A percentile compares a stretch with the other conserved stretches of the same genome.
phyloP scores from a whole-genome alignment of 2,113 vertebrate species.

The Ochotona curzoniae region DNA sequence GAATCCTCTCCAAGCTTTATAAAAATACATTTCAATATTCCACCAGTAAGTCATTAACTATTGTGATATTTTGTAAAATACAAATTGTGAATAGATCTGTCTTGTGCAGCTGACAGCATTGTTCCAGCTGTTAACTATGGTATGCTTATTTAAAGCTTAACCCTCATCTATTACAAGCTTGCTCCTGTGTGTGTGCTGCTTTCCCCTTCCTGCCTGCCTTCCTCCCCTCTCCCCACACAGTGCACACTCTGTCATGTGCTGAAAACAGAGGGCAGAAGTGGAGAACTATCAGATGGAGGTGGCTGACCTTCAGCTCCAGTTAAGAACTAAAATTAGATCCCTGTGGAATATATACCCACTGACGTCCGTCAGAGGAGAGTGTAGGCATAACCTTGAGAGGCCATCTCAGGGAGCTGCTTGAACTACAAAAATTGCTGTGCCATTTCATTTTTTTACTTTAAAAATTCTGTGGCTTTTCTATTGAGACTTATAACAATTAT shows the following conservation, averaged over 20 bases:
- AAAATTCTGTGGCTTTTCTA: conserved; percentile 16
- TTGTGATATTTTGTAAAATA: conserved; percentile 49
- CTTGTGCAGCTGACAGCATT: conserved; percentile 25
- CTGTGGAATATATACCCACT: conserved; percentile 70
- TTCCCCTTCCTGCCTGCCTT: neutral
- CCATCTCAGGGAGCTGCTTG: conserved; percentile 11
- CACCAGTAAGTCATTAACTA: conserved; percentile 28
- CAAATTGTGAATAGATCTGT: conserved; percentile 49
- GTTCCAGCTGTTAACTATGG: conserved; percentile 40
- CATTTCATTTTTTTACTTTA: conserved; percentile 44
- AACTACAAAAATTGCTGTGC: conserved; percentile 40
- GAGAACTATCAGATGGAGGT: conserved; percentile 73
- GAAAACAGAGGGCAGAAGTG: conserved; percentile 63
- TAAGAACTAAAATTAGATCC: conserved; percentile 77
- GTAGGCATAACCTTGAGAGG: conserved; percentile 56
- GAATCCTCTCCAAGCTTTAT: conserved; percentile 49
- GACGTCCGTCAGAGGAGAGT: conserved; percentile 51
- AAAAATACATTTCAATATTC: conserved; percentile 40
- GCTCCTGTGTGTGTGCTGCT: too few relatives aligned
- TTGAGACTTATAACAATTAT: conserved; percentile 46
- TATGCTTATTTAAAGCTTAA: conserved; percentile 8
- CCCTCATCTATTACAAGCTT: neutral
- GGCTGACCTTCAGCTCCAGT: conserved; percentile 68
- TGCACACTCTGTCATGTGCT: neutral
- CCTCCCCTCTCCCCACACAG: neutral